Evolutionary conservation across 1,140 invertebrate genomes (phyloP), one percentile per base, ranked within the genome.

Genomic region (Anastatus disparis): DNA sequence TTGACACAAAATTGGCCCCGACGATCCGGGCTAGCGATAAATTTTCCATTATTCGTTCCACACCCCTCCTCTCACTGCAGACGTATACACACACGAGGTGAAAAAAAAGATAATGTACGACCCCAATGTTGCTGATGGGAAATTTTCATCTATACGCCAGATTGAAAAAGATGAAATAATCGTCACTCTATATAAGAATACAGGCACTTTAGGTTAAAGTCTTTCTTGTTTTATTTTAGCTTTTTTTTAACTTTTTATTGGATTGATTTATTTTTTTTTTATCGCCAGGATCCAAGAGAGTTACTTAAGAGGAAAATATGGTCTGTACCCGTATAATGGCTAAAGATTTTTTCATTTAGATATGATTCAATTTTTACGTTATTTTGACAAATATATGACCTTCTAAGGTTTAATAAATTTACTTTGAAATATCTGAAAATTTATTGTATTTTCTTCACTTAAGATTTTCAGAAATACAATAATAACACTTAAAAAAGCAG

Each of bases 41-140:
- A 70, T 74, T 71, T 74, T 64, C 69, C 59, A 74, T 68, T 71
- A 69, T 64, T 71, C 64, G 59, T 52, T 63, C 31, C 56, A 53
- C 40, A 50, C 53, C 22, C 27, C 55, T 46, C 61, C 24, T 20
- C 56, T 6, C 31, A 35, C 53, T 56, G 26, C 29, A n/a, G 17
- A 35, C 24, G n/a, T n/a, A n/a, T n/a, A n/a, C 17, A 27, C 7
- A 29, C 44, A 12, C 6, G 22, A 65, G 53, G 27, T 31, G 50
- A 62, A 70, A 70, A n/a, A n/a, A n/a, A 70, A 68, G 56, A 61
- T 64, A 55, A 64, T 55, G 66, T 46, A 65, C 29, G 59, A 44
- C n/a, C 38, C n/a, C n/a, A n/a, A n/a, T n/a, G n/a, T n/a, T n/a
- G 22, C 20, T 62, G 62, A 73, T 67, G 64, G 66, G 53, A 67